phyloP scores from a whole-genome alignment of 2,888 invertebrate species.

The Drosophila infuscata region DNA sequence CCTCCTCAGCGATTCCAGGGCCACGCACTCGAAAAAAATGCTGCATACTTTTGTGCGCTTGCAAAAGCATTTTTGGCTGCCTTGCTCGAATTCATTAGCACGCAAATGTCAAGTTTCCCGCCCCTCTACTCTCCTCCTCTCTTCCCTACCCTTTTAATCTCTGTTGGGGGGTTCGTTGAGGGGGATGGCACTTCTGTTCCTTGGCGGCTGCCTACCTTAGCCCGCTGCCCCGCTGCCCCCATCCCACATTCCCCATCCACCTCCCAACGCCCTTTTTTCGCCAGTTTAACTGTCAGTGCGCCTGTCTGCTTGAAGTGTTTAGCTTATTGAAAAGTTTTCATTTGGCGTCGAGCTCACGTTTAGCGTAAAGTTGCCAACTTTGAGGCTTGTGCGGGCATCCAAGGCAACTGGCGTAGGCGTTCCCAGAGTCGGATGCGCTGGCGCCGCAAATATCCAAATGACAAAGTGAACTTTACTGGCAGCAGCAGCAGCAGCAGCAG shows the following conservation, averaged over 20 bases:
- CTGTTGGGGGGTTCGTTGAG: neutral
- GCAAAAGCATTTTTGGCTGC: conserved; percentile 72
- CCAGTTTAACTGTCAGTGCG: conserved; percentile 49
- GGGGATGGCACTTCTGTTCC: conserved; percentile 4
- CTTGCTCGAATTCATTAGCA: conserved; percentile 76
- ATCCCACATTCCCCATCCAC: neutral
- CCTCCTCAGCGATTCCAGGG: neutral
- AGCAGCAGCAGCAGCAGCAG: conserved; percentile 9
- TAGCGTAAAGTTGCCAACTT: conserved; percentile 62
- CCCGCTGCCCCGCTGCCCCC: no score
- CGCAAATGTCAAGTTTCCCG: conserved; percentile 52
- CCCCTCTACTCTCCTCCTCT: neutral
- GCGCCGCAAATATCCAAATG: conserved; percentile 46
- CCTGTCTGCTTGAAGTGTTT: conserved; percentile 71
- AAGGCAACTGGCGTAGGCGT: neutral
- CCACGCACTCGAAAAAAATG: conserved; percentile 31
- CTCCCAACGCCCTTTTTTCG: neutral
- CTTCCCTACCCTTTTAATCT: conserved; percentile 1
- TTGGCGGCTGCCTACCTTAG: conserved; percentile 11
- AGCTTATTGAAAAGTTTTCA: conserved; percentile 79
- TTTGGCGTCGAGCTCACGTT: conserved; percentile 65
- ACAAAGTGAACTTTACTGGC: conserved; percentile 67
- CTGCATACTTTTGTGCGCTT: conserved; percentile 64
- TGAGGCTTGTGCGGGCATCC: conserved; percentile 6
- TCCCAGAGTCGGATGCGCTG: neutral